Percentiles rank a stretch among this genome's conserved stretches.
These are phyloP conservation scores for Neomorphus geoffroyi DNA, from an alignment of 2,797 vertebrate species.

Conservation along the genomic window DNA sequence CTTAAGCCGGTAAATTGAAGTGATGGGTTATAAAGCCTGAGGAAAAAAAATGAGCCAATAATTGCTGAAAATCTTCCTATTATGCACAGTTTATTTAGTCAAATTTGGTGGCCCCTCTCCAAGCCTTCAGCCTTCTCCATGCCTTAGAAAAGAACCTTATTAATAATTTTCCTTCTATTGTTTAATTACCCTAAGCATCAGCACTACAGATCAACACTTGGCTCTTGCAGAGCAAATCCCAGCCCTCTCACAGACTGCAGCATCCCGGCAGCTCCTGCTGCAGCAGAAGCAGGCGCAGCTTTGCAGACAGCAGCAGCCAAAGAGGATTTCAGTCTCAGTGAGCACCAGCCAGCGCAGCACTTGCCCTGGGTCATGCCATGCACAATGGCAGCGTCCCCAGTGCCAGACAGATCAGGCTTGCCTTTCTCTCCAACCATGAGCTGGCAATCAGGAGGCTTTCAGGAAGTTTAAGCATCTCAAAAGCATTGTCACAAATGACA, in stretches of 20 bases:
- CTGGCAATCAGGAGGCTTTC: not conserved
- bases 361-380: rapidly evolving
- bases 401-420: not conserved
- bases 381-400: rapidly evolving
- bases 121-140: not conserved
- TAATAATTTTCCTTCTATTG: not conserved
- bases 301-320: not conserved
- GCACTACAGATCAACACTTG: not conserved
- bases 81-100: conserved; percentile 20
- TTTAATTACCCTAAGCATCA: conserved; percentile 42
- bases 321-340: not conserved
- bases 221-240: not conserved
- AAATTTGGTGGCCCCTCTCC: conserved; percentile 16
- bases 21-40: not conserved
- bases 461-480: not conserved
- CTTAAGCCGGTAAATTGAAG: conserved; percentile 28
- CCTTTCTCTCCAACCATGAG: not conserved
- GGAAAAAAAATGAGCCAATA: conserved; percentile 35
- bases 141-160: not conserved
- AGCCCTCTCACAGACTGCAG: not conserved
- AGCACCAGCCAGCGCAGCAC: rapidly evolving
- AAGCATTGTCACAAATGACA: not conserved
- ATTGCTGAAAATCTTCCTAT: conserved; percentile 44
- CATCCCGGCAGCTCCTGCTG: not conserved
- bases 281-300: not conserved